phyloP scores from a whole-genome alignment of 2,797 vertebrate genomes.

The Pangasius sanitwongsei region DNA sequence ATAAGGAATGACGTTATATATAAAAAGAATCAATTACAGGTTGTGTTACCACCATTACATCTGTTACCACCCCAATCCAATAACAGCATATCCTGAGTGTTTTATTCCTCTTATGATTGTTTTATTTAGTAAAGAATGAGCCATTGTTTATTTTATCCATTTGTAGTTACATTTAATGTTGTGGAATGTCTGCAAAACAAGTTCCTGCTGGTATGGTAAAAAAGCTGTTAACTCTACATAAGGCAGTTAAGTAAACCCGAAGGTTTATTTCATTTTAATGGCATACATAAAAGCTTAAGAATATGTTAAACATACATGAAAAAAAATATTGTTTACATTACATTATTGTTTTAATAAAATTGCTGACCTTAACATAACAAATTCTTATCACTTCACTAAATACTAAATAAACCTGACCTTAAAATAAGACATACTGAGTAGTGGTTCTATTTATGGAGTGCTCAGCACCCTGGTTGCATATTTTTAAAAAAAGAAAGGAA shows the following conservation, averaged over 20 bases:
- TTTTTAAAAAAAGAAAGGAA: not conserved
- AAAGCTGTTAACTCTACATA: not conserved
- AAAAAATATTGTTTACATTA: constrained; percentile 57
- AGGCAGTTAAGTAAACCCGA: constrained; percentile 37
- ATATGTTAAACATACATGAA: constrained; percentile 54
- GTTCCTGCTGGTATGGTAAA: not conserved
- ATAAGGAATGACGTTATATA: not conserved
- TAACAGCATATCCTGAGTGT: not conserved
- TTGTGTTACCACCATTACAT: not conserved
- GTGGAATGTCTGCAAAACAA: not conserved
- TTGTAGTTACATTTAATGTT: not conserved
- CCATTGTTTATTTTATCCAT: not conserved
- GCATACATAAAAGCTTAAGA: constrained; percentile 49
- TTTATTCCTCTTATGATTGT: not conserved
- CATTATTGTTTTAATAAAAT: constrained; percentile 41
- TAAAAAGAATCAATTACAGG: too few species aligned
- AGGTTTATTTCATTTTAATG: constrained; percentile 57
- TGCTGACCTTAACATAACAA: constrained; percentile 51
- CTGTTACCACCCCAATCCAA: not conserved
- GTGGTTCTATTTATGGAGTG: constrained; percentile 60
- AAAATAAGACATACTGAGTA: constrained; percentile 55
- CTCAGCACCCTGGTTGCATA: constrained; percentile 71
- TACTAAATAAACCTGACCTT: constrained; percentile 57
- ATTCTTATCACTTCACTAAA: constrained; percentile 52
- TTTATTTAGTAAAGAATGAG: not conserved